Conservation (phyloP, 2,113 vertebrate genomes). For the Mastomys natalensis region DNA sequence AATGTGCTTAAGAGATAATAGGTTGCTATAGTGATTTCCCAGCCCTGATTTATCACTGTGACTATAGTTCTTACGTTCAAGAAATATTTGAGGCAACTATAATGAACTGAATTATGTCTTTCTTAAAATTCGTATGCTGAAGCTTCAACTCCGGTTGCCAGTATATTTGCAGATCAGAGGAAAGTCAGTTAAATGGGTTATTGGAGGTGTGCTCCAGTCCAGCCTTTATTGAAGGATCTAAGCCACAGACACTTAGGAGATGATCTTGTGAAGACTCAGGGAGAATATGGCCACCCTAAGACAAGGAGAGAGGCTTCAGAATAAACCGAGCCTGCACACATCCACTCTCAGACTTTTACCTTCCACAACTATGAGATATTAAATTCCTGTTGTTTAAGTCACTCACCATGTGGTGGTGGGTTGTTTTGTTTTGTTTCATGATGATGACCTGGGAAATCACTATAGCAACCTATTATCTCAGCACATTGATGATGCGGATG, state of each 20-base stretch:
- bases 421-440: background rate
- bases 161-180: background rate
- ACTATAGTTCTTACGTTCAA: constrained; percentile 6
- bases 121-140: background rate
- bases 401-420: background rate
- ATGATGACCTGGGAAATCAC: background rate
- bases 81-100: background rate
- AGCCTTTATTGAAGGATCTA: background rate
- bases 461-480: background rate
- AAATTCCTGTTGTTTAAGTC: background rate
- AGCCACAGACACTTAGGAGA: background rate
- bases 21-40: too few relatives aligned
- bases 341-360: background rate
- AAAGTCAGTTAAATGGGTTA: background rate
- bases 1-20: too few relatives aligned
- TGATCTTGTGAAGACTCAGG: background rate
- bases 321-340: background rate
- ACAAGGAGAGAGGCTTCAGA: background rate
- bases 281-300: background rate
- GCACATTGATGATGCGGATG: background rate
- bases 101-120: background rate
- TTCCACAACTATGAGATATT: background rate
- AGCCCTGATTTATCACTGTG: background rate
- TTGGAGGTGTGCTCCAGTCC: background rate
- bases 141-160: background rate